phyloP scores from a whole-genome alignment of 2,797 vertebrate genomes.

The Rachycentron canadum region DNA sequence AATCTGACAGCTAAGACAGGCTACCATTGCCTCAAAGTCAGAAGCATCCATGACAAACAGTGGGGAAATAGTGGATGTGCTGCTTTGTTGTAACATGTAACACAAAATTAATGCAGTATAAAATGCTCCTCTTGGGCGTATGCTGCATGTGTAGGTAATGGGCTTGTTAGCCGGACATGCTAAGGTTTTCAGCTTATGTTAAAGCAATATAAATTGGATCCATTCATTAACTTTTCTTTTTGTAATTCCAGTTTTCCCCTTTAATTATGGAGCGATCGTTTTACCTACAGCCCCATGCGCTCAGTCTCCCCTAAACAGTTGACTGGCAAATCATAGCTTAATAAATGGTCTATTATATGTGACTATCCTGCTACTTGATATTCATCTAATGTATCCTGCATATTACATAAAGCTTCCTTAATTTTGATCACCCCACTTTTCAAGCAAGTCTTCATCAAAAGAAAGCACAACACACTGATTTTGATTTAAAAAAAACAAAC shows the following conservation, averaged over 20 bases:
- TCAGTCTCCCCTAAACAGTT: not conserved
- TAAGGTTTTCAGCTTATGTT: not conserved
- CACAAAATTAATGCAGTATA: not conserved
- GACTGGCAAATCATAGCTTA: not conserved
- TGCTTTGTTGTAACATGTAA: not conserved
- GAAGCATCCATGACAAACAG: too few species aligned
- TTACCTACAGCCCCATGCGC: not conserved
- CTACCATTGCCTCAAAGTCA: not conserved
- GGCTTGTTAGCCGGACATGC: not conserved
- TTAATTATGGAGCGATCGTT: not conserved
- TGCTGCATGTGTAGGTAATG: not conserved
- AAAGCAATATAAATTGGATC: not conserved
- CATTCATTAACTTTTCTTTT: not conserved
- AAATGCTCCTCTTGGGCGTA: not conserved
- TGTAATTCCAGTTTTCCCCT: not conserved
- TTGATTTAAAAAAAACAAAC: conserved; percentile 8
- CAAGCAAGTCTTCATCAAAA: not conserved
- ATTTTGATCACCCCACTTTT: not conserved
- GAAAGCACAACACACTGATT: not conserved
- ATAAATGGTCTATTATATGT: not conserved
- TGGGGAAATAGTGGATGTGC: not conserved
- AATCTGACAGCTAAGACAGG: not conserved
- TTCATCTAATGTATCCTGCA: not conserved
- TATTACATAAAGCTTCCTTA: not conserved
- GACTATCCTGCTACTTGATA: not conserved